Percentiles rank a stretch among this genome's conserved stretches.
Evolutionary conservation across 2,888 invertebrate species (phyloP).

Genomic region (Salticus scenicus): DNA sequence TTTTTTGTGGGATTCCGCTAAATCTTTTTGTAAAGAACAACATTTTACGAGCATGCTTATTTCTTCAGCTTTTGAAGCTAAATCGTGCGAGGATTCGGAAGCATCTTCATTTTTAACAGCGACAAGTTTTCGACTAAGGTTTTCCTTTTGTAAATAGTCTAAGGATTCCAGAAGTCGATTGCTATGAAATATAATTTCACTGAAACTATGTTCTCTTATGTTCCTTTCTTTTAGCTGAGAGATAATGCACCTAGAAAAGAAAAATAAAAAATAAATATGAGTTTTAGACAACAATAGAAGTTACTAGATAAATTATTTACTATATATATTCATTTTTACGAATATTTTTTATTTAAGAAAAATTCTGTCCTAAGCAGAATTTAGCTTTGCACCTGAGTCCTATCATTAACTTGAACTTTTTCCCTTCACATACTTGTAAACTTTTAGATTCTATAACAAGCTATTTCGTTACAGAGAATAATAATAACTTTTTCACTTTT

Average conservation of each 20-base stretch:
- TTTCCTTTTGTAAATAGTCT: conserved; percentile 49
- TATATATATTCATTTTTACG: no score
- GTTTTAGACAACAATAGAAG: neutral
- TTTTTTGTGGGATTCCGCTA: conserved; percentile 40
- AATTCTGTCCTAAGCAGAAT: no score
- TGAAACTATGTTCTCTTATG: conserved; percentile 39
- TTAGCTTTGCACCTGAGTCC: no score
- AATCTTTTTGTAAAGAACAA: conserved; percentile 23
- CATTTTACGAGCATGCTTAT: conserved; percentile 9
- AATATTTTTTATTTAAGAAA: no score
- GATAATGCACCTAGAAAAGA: conserved; percentile 25
- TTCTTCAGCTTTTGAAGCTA: conserved; percentile 9
- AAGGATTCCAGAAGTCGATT: conserved; percentile 54
- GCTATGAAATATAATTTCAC: conserved; percentile 42
- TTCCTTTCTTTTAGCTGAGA: conserved; percentile 37
- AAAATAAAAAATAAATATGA: neutral
- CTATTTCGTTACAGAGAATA: no score
- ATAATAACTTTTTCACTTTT: no score
- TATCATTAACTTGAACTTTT: no score
- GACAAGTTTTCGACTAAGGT: conserved; percentile 16
- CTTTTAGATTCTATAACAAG: no score
- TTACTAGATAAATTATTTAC: neutral
- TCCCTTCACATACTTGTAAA: no score
- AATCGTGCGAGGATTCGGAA: neutral
- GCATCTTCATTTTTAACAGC: neutral